Conservation (phyloP, 2,113 vertebrate genomes). For the Indicator indicator region DNA sequence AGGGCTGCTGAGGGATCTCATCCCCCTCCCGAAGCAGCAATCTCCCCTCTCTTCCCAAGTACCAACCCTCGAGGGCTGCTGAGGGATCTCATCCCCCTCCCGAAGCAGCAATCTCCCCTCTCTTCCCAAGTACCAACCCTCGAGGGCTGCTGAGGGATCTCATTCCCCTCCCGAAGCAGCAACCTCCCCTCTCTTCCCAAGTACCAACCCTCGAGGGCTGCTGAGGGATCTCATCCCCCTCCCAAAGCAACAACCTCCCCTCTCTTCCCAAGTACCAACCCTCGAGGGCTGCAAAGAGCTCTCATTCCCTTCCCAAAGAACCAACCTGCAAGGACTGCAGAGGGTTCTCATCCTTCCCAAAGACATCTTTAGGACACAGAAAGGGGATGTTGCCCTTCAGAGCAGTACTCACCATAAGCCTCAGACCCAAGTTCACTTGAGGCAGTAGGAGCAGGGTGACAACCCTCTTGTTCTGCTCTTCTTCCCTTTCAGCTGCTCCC, state of each 20-base stretch:
- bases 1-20: too few species aligned
- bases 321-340: not conserved
- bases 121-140: not conserved
- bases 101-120: too few species aligned
- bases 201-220: too few species aligned
- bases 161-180: too few species aligned
- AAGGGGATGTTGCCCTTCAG: not conserved
- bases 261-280: not conserved
- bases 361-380: not conserved
- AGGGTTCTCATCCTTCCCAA: not conserved
- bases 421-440: fast-evolving
- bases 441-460: fast-evolving
- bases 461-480: too few species aligned
- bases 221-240: not conserved
- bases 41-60: not conserved
- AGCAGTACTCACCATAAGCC: fast-evolving
- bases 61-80: not conserved
- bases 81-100: not conserved
- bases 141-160: not conserved
- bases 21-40: not conserved
- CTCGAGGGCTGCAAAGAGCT: not conserved
- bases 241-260: too few species aligned
- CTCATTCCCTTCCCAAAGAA: not conserved
- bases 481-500: not conserved
- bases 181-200: too few species aligned